Percentiles rank a stretch among this genome's conserved stretches.
phyloP scores from a whole-genome alignment of 2,113 vertebrate genomes.

The Sebastes schlegelii region DNA sequence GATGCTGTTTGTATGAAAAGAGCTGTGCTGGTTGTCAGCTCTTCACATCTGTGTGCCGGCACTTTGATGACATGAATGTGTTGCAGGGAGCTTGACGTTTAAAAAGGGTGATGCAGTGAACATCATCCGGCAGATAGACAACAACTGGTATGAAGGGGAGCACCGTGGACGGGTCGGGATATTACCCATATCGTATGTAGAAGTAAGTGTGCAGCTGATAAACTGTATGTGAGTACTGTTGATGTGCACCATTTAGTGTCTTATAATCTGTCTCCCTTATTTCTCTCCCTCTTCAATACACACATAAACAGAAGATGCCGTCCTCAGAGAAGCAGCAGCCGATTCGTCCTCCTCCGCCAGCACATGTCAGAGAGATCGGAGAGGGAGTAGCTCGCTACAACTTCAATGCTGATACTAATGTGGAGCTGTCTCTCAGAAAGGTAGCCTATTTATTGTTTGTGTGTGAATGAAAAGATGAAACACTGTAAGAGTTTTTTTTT shows the following conservation, averaged over 20 bases:
- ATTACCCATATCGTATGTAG: slow-evolving; percentile 96
- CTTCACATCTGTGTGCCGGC: neutral
- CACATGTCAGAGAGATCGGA: slow-evolving; percentile 93
- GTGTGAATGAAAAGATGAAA: neutral
- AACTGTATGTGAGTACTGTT: neutral
- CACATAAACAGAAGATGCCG: slow-evolving; percentile 86
- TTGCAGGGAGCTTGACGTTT: slow-evolving; percentile 97
- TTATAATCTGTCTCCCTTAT: neutral
- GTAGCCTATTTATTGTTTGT: slow-evolving; percentile 69
- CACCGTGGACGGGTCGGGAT: slow-evolving; percentile 93
- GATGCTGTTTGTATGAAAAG: slow-evolving; percentile 6
- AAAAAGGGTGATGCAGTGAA: slow-evolving; percentile 97
- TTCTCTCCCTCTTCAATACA: neutral
- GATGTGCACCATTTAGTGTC: neutral
- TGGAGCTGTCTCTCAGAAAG: slow-evolving; percentile 97
- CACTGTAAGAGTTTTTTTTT: neutral
- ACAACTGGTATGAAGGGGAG: slow-evolving; percentile 99
- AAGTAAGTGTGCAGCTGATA: slow-evolving; percentile 80
- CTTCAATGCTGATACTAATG: slow-evolving; percentile 96
- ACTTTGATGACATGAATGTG: slow-evolving; percentile 46
- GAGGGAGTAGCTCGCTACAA: slow-evolving; percentile 96
- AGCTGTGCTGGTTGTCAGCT: slow-evolving; percentile 1
- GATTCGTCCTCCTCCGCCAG: slow-evolving; percentile 93
- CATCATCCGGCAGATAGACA: slow-evolving; percentile 98
- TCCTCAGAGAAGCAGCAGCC: slow-evolving; percentile 93